phyloP scores from a whole-genome alignment of 2,888 invertebrate species.

The Lochmaea crataegi region DNA sequence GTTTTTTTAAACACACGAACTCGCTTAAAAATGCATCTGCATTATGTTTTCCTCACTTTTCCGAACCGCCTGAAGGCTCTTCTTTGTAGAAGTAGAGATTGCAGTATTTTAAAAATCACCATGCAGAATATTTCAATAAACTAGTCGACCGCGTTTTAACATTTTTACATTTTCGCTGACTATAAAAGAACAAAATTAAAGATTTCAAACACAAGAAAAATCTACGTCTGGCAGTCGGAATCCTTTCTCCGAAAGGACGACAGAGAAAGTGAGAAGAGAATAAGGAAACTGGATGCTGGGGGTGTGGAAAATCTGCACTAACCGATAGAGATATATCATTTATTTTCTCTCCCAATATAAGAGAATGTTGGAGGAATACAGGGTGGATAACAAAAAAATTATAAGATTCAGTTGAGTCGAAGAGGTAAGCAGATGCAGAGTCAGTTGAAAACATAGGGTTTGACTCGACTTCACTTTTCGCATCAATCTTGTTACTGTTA shows the following conservation, averaged over 20 bases:
- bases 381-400: no score
- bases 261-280: slow-evolving; percentile 51
- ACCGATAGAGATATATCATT: neutral
- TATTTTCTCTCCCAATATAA: no score
- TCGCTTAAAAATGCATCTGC: neutral
- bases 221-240: slow-evolving; percentile 37
- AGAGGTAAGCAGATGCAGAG: no score
- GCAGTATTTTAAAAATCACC: slow-evolving; percentile 11
- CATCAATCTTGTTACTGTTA: no score
- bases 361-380: no score
- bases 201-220: slow-evolving; percentile 38
- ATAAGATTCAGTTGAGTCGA: no score
- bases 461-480: no score
- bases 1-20: neutral
- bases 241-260: slow-evolving; percentile 39
- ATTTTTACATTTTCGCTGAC: slow-evolving; percentile 31
- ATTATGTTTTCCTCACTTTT: neutral
- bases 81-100: neutral
- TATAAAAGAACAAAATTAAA: slow-evolving; percentile 38
- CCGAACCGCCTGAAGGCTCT: neutral
- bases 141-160: slow-evolving; percentile 23
- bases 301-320: slow-evolving; percentile 15
- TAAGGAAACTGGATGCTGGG: slow-evolving; percentile 27
- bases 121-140: slow-evolving; percentile 32
- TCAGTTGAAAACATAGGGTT: no score